phyloP scores from a whole-genome alignment of 2,888 invertebrate species.

The Exephanes ischioxanthus region DNA sequence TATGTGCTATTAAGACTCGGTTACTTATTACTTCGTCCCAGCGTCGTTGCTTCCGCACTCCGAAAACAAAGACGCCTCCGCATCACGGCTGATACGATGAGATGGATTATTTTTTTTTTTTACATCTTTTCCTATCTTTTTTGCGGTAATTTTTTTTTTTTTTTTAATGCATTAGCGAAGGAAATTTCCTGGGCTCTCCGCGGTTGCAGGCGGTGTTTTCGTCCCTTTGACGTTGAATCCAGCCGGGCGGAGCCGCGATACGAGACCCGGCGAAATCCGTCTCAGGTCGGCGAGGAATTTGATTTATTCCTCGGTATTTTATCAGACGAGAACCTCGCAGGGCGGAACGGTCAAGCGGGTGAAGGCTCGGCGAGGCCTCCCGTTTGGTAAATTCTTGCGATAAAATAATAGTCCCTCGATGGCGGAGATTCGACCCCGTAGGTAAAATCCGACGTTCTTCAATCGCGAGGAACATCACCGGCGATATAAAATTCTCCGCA shows the following conservation, averaged over 20 bases:
- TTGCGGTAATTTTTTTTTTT: background rate
- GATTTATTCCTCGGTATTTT: conserved; percentile 62
- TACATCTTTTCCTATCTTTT: no score
- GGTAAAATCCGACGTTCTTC: background rate
- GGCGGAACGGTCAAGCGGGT: conserved; percentile 31
- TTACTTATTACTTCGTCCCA: no score
- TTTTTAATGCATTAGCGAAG: background rate
- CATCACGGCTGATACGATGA: background rate
- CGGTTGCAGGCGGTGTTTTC: background rate
- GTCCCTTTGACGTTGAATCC: conserved; percentile 22
- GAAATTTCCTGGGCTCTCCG: background rate
- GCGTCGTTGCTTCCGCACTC: conserved; percentile 22
- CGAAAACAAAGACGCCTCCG: background rate
- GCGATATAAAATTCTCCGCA: background rate
- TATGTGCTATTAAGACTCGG: no score
- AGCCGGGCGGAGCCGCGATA: background rate
- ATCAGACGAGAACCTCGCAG: conserved; percentile 16
- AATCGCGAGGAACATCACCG: no score
- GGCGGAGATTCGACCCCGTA: background rate
- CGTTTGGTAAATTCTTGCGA: conserved; percentile 38
- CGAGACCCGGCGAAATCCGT: conserved; percentile 1
- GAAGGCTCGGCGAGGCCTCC: conserved; percentile 35
- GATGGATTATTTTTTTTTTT: conserved; percentile 23
- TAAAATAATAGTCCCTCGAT: conserved; percentile 5
- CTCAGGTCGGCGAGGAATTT: conserved; percentile 62